A percentile compares a stretch with the other conserved stretches of the same genome.
These are phyloP conservation scores for Temnothorax ravouxi DNA, from an alignment of 2,888 invertebrate genomes.

Conservation along the genomic window DNA sequence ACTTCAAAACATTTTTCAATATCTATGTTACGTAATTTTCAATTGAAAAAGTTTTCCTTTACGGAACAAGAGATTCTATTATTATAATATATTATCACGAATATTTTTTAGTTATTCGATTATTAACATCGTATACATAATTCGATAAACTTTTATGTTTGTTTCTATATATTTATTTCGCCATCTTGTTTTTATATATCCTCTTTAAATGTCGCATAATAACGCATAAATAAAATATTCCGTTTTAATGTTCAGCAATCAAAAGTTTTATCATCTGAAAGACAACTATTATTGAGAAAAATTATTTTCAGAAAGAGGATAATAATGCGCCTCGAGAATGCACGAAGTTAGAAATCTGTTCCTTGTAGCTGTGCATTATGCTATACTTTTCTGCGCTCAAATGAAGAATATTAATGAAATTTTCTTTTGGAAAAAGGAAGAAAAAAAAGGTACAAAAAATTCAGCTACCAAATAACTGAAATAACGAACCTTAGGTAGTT, in stretches of 20 bases:
- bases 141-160: not conserved
- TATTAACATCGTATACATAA: not conserved
- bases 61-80: not conserved
- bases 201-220: too few relatives aligned
- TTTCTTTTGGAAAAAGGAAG: not conserved
- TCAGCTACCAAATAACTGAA: not conserved
- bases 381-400: too few relatives aligned
- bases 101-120: not conserved
- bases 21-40: slow-evolving; percentile 20
- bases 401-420: too few relatives aligned
- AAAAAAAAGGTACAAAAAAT: not conserved
- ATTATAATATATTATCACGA: not conserved
- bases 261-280: too few relatives aligned
- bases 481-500: not conserved
- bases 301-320: too few relatives aligned
- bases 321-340: too few relatives aligned
- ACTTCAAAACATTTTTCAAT: slow-evolving; percentile 51
- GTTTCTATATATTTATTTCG: not conserved
- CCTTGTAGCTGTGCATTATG: too few relatives aligned
- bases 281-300: too few relatives aligned
- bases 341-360: too few relatives aligned
- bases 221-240: too few relatives aligned
- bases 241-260: too few relatives aligned
- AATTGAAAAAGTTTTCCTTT: slow-evolving; percentile 20
- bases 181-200: too few relatives aligned